Conservation (phyloP, 1,140 invertebrate genomes). For the Plodia interpunctella region DNA sequence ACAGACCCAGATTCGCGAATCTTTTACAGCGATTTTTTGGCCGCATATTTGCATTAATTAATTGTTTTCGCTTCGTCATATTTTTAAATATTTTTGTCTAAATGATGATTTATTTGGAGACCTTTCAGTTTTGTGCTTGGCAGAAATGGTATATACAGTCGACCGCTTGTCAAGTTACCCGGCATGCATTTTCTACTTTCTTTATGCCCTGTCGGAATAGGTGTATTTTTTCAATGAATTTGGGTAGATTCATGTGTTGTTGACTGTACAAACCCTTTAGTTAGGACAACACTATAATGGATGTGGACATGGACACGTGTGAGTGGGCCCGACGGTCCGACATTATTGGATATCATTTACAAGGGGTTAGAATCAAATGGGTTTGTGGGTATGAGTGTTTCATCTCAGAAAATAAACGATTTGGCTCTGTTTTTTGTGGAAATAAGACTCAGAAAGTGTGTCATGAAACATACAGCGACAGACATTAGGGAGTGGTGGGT, state of each 20-base stretch:
- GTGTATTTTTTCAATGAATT: too few relatives aligned
- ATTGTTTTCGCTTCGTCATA: constrained; percentile 32
- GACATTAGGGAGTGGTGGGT: constrained; percentile 20
- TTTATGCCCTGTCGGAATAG: too few relatives aligned
- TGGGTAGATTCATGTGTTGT: too few relatives aligned
- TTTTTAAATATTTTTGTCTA: constrained; percentile 37
- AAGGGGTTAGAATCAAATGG: constrained; percentile 21
- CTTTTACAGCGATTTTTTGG: constrained; percentile 15
- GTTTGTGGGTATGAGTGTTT: background rate
- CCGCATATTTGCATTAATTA: constrained; percentile 26
- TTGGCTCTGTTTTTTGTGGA: constrained; percentile 31
- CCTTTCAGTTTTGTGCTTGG: constrained; percentile 13
- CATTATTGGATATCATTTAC: constrained; percentile 58
- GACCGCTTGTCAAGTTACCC: too few relatives aligned
- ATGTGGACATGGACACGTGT: constrained; percentile 36
- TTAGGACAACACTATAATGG: constrained; percentile 28
- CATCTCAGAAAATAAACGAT: background rate
- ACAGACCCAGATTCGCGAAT: constrained; percentile 18
- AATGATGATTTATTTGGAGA: constrained; percentile 26
- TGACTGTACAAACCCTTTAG: constrained; percentile 19
- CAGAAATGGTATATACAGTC: too few relatives aligned
- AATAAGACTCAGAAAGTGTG: constrained; percentile 22
- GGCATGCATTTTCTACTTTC: too few relatives aligned
- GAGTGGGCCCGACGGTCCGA: constrained; percentile 23
- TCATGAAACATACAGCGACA: constrained; percentile 41